Evolutionary conservation across 2,113 vertebrate species (phyloP), one percentile per base, ranked within the genome.

Genomic region (Tautogolabrus adspersus): DNA sequence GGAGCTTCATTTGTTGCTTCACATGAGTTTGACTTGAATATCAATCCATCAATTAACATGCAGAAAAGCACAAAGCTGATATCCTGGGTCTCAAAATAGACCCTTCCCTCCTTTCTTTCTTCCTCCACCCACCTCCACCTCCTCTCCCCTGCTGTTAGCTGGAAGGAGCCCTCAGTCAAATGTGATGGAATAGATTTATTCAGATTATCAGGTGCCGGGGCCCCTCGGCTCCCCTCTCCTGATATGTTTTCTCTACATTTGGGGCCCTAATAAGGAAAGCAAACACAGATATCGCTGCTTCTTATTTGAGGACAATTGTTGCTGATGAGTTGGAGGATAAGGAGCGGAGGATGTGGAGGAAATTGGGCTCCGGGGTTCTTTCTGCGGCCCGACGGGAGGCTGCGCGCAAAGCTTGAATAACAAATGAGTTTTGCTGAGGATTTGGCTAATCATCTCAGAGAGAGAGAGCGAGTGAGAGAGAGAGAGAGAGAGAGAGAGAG

Each of bases 361-460:
- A 94, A 94, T 82, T 30, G 72, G 75, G 72, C 83, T 81, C 85
- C 78, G 49, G 74, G 5, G 1, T 83, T 68, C 30, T 55, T 80
- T 75, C 66, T 76, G 6, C 83, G 62, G 66, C 93, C 77, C 86
- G 47, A 92, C 58, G 13, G 94, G 94, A 94, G 92, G 89, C 59
- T 49, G 77, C 86, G 88, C 87, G 77, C 81, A 75, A 87, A 89
- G 77, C 57, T 84, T 85, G 91, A 94, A 92, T 90, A 90, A 93
- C 92, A 95, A 94, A 94, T 95, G 93, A 94, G 89, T 74, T 92
- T 93, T 84, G 66, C 77, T 57, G 90, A 75, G 85, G 92, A 93
- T 94, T 93, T 89, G 82, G 76, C 87, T 94, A 94, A 95, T 94
- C 93, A 93, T 85, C 89, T 88, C 73, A 81, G 74, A 18, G 49